Evolutionary conservation across 2,113 vertebrate genomes (phyloP).

Genomic region (Phalacrocorax brasilianus): DNA sequence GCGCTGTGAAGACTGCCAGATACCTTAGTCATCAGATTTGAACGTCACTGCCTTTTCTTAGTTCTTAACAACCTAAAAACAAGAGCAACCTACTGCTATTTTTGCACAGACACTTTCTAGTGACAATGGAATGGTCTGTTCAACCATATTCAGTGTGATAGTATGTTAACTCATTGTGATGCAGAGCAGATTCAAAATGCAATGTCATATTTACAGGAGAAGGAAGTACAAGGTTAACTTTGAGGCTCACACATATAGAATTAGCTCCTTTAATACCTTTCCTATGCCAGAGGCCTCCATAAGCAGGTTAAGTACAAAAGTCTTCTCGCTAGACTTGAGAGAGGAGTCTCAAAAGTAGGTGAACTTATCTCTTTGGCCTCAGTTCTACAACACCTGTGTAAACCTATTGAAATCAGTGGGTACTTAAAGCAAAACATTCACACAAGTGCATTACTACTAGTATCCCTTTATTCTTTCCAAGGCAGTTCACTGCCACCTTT

Average conservation of each 20-base stretch:
- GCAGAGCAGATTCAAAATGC: neutral
- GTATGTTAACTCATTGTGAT: neutral
- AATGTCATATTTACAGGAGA: neutral
- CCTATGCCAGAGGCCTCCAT: neutral
- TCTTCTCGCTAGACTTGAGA: neutral
- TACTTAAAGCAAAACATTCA: neutral
- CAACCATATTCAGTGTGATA: neutral
- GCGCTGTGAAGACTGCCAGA: slow-evolving; percentile 22
- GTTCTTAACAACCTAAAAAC: slow-evolving; percentile 4
- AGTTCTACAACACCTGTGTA: neutral
- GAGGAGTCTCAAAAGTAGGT: neutral
- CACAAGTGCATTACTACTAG: neutral
- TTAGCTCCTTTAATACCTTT: neutral
- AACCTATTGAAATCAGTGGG: neutral
- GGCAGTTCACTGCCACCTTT: neutral
- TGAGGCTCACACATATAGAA: neutral
- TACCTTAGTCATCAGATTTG: slow-evolving; percentile 32
- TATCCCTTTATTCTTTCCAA: neutral
- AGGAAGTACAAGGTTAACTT: neutral
- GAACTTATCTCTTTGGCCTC: neutral
- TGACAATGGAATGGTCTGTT: neutral
- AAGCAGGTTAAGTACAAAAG: neutral
- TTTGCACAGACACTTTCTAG: slow-evolving; percentile 5
- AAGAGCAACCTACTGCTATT: neutral
- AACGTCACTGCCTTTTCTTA: slow-evolving; percentile 34